Conservation (phyloP, 2,797 vertebrate species). For the Fringilla coelebs region DNA sequence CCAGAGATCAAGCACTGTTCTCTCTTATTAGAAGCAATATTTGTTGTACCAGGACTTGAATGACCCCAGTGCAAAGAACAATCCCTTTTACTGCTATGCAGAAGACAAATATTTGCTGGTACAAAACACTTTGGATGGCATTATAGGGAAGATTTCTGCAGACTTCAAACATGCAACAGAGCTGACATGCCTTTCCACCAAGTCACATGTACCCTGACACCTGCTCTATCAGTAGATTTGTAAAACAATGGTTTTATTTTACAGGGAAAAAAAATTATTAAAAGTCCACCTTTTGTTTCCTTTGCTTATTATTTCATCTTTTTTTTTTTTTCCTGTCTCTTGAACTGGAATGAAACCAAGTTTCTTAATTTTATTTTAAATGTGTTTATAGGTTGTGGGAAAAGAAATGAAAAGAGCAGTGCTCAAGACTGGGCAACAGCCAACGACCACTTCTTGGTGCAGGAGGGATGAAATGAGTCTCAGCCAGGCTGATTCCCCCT, state of each 20-base stretch:
- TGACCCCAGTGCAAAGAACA: constrained; percentile 1
- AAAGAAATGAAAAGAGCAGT: constrained; percentile 7
- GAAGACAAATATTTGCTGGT: constrained; percentile 47
- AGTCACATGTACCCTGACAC: neutral
- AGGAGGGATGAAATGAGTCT: neutral
- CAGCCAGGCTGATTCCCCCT: neutral
- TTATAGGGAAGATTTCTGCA: neutral
- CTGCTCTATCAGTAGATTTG: neutral
- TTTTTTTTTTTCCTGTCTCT: neutral
- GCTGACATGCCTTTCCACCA: neutral
- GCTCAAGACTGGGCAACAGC: neutral
- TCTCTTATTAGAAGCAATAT: constrained; percentile 37
- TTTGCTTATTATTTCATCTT: neutral
- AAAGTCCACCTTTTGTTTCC: neutral
- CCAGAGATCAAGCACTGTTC: neutral
- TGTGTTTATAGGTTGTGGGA: constrained; percentile 9
- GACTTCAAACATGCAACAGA: neutral
- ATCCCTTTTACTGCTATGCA: neutral
- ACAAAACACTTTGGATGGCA: neutral
- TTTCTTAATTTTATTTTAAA: constrained; percentile 30
- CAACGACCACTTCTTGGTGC: neutral
- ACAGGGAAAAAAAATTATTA: neutral
- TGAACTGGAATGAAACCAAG: neutral
- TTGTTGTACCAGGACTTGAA: constrained; percentile 2
- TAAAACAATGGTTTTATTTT: neutral